phyloP scores from a whole-genome alignment of 2,888 invertebrate species.

The Apodemia mormo region DNA sequence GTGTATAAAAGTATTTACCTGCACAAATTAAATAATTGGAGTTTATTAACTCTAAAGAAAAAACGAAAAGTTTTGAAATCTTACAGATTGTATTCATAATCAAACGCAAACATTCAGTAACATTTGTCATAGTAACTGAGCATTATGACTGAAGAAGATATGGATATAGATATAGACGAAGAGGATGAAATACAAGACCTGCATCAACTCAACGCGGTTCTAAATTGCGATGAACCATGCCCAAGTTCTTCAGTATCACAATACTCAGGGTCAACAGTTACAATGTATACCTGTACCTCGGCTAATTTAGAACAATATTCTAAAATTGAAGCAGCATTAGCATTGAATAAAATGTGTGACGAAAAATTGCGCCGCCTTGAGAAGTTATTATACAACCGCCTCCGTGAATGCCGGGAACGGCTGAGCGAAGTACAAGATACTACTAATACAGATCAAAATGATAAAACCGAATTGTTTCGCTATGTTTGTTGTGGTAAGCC shows the following conservation, averaged over 20 bases:
- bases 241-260: conserved; percentile 34
- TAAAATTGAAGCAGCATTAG: conserved; percentile 52
- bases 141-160: conserved; percentile 39
- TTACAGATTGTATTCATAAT: background rate
- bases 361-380: conserved; percentile 57
- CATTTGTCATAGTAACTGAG: background rate
- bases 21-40: background rate
- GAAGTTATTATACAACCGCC: conserved; percentile 48
- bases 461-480: conserved; percentile 44
- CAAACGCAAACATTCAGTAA: background rate
- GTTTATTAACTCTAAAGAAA: background rate
- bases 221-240: conserved; percentile 42
- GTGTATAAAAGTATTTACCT: too few species aligned
- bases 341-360: conserved; percentile 62
- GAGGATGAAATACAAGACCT: conserved; percentile 48
- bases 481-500: conserved; percentile 78
- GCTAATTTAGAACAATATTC: conserved; percentile 39
- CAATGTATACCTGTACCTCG: conserved; percentile 24
- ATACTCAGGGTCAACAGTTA: conserved; percentile 27
- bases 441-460: conserved; percentile 36
- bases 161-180: conserved; percentile 46
- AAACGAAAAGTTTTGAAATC: background rate
- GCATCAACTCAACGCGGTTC: conserved; percentile 44
- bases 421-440: conserved; percentile 43
- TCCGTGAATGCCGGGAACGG: conserved; percentile 59